Evolutionary conservation across 2,113 vertebrate genomes (phyloP), one percentile per base, ranked within the genome.

Genomic region (Uropsilus gracilis): DNA sequence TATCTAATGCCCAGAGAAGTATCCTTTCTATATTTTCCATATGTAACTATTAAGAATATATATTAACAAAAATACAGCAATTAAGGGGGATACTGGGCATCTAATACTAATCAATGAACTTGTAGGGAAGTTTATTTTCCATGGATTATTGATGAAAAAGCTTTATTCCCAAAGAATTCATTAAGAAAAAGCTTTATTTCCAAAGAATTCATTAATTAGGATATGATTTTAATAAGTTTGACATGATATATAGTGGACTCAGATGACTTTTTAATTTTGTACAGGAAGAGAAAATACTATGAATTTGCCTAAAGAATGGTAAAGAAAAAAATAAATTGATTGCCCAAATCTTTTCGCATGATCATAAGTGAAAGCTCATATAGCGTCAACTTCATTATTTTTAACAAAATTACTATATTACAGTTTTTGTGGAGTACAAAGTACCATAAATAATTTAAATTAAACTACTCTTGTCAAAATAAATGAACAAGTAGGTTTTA

Each of bases 361-460:
- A 91, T 78, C 53, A 87, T 95, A 87, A 85, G 53, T 85, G 69
- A 95, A 94, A 94, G 80, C 95, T 95, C 81, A 88, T 93, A 90
- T 77, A 83, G n/a, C 42, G 86, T 91, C 61, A 63, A 96, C 96
- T 96, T 96, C 95, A 97, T 97, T 97, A 93, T 96, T 97, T 96
- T 91, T 78, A 96, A 95, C 96, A 97, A 94, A 97, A 96, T 97
- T 86, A 96, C 80, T 96, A 69, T 2, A 3, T 78, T 94, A 89
- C 78, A 96, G 93, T 95, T 96, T 87, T 91, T 50, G 17, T 76
- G 32, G 90, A 95, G 75, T 90, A 96, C 50, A 89, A 94, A 95
- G 91, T 48, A 77, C 55, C 89, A 97, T 97, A 97, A 97, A 97
- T 97, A 95, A 97, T 95, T 96, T 96, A 97, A 97, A 97, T 97